phyloP scores from a whole-genome alignment of 2,797 vertebrate species.

The Anniella stebbinsi region DNA sequence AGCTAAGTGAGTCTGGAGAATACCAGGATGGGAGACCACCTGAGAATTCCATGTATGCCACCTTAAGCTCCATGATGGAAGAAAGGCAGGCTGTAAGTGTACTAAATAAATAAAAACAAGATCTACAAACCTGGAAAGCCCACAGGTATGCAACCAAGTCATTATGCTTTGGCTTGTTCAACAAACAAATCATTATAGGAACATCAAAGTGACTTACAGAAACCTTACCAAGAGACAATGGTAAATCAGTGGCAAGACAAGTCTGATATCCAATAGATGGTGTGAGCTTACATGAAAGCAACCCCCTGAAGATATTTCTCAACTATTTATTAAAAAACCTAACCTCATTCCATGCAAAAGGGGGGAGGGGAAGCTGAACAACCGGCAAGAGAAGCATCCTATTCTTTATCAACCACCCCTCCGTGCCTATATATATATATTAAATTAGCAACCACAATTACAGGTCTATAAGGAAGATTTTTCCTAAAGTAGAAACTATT shows the following conservation, averaged over 20 bases:
- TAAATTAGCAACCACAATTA: not conserved
- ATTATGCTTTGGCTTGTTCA: not conserved
- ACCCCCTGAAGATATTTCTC: not conserved
- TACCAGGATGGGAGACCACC: too few species aligned
- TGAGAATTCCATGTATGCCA: too few species aligned
- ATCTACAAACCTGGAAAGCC: not conserved
- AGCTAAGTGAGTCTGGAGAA: too few species aligned
- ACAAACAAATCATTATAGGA: not conserved
- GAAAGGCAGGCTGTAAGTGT: too few species aligned
- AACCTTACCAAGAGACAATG: not conserved
- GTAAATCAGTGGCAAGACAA: not conserved
- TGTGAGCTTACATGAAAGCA: not conserved
- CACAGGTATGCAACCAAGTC: not conserved
- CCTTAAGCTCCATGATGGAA: too few species aligned
- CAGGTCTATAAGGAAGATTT: not conserved
- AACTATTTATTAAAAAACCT: not conserved
- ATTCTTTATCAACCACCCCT: too few species aligned
- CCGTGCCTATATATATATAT: too few species aligned
- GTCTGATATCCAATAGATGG: not conserved
- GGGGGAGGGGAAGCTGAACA: not conserved
- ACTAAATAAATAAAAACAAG: not conserved
- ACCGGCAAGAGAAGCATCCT: not conserved
- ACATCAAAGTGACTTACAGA: not conserved
- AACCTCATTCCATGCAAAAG: not conserved
- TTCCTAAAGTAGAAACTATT: not conserved